Evolutionary conservation across 2,113 vertebrate genomes (phyloP).

Genomic region (Phyllostomus hastatus): DNA sequence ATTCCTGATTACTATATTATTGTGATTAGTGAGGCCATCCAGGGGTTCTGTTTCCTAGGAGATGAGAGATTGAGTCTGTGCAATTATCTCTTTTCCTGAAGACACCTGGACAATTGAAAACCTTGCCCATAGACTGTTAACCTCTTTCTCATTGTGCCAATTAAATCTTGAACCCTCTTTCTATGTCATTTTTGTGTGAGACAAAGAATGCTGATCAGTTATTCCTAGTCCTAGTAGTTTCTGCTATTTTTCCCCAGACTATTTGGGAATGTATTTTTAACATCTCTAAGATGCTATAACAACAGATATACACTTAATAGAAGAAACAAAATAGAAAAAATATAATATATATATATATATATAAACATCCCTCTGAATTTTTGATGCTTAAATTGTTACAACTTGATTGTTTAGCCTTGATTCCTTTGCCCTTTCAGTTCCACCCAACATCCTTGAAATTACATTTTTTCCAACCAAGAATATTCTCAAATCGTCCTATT

Average conservation of each 20-base stretch:
- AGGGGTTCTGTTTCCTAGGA: constrained; percentile 35
- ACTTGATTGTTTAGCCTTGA: background rate
- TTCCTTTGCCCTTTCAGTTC: background rate
- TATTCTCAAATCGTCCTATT: background rate
- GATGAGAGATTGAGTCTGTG: constrained; percentile 5
- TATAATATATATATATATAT: background rate
- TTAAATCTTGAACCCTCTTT: background rate
- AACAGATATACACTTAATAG: background rate
- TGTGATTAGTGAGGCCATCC: constrained; percentile 28
- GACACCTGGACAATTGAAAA: constrained; percentile 29
- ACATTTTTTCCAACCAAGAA: background rate
- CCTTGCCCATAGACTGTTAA: background rate
- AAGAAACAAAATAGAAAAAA: background rate
- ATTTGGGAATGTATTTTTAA: background rate
- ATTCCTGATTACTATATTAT: constrained; percentile 44
- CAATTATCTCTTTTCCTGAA: constrained; percentile 20
- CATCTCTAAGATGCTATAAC: background rate
- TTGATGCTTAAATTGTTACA: background rate
- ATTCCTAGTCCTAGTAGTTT: background rate
- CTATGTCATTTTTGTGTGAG: constrained; percentile 18
- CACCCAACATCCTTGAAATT: background rate
- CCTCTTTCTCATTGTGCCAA: background rate
- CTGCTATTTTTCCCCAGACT: background rate
- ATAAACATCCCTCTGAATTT: background rate
- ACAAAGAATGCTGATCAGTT: background rate